Conservation (phyloP, 1,140 invertebrate genomes). For the Drosophila sucinea region DNA sequence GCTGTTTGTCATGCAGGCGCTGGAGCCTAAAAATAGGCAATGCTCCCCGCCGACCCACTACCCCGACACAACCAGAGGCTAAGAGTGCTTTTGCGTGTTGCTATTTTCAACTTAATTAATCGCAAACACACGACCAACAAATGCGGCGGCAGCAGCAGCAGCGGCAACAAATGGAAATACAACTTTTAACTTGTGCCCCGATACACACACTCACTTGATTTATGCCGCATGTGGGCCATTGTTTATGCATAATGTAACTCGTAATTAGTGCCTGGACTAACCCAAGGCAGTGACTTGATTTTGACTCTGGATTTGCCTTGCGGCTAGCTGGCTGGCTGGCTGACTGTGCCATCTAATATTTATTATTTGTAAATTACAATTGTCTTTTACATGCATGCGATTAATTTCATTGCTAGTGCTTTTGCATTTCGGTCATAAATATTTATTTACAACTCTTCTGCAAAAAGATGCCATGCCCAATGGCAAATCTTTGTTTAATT, state of each 20-base stretch:
- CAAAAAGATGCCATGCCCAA: constrained; percentile 71
- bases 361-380: constrained; percentile 81
- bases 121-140: constrained; percentile 64
- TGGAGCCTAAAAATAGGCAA: constrained; percentile 67
- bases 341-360: constrained; percentile 63
- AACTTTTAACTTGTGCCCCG: constrained; percentile 58
- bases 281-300: constrained; percentile 26
- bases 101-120: constrained; percentile 79
- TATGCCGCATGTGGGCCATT: constrained; percentile 53
- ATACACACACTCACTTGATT: constrained; percentile 57
- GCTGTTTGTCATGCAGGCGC: constrained; percentile 63
- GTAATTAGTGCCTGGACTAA: constrained; percentile 65
- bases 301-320: constrained; percentile 34
- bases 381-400: constrained; percentile 73
- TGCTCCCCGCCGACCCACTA: background rate
- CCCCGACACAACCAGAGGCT: constrained; percentile 23
- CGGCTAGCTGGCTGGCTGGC: background rate
- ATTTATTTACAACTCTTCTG: constrained; percentile 71
- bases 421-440: constrained; percentile 66
- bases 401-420: constrained; percentile 56
- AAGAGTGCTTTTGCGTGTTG: constrained; percentile 80
- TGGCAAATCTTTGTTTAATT: constrained; percentile 36
- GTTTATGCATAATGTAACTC: constrained; percentile 74
- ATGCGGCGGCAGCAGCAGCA: constrained; percentile 44
- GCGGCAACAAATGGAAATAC: constrained; percentile 37